Base-by-base conservation (phyloP, 2,888 invertebrate genomes). In the Tipula helvola region DNA sequence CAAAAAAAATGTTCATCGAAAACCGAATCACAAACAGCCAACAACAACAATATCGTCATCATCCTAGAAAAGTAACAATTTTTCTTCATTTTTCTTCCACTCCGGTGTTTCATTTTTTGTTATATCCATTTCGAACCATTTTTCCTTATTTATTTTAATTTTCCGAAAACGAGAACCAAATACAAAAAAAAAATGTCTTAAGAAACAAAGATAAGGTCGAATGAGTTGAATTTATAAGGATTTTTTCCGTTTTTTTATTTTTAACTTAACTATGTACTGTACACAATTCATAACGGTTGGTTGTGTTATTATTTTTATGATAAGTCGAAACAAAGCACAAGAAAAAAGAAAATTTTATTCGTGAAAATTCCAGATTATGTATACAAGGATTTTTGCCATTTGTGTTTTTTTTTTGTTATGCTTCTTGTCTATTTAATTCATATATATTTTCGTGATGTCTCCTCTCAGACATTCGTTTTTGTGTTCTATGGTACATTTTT, bases 61-160 rank as follows among this genome's bases (percentile, higher is more conserved):
- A 39, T 52, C 71, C 10, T 28, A 71, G 28, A 71, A 71, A 71
- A 71, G 71, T 71, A 28, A 71, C 71, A 71, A 28, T 71, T 28
- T 71, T 28, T 71, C 71, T 71, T 71, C 71, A 71, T 57, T 57
- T 57, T 57, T 16, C 52, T 57, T 57, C 16, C 16, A 28, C 28
- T 28, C 71, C 28, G 71, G 71, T 28, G 2, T 71, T 71, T 18
- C 8, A 2, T 57, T 18, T 57, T 18, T 18, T 18, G 1, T 57
- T 18, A 18, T 57, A 57, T 57, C 16, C 57, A 57, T 57, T 18
- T 18, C 18, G 57, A 57, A 57, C 28, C 28, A 28, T 71, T 71
- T 71, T 71, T 71, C 71, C 71, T 71, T 71, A 71, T 71, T 71
- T 71, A 71, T 71, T 71, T 71, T 71, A 71, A 71, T 71, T 71